Evolutionary conservation across 2,888 invertebrate species (phyloP).

Genomic region (Sylvicola fuscatus): DNA sequence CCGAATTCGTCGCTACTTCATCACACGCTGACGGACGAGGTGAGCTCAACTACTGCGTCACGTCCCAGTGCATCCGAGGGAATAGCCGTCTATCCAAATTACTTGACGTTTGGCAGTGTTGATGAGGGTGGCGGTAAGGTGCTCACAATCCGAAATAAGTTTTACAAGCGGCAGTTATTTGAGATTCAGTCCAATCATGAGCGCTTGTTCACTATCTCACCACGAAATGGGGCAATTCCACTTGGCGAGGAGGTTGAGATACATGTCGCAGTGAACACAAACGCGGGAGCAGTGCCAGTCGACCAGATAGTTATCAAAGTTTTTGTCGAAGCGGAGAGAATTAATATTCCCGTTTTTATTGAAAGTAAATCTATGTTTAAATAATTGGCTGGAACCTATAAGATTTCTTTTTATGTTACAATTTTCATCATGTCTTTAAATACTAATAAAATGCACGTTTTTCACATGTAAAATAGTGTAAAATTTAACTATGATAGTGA

Average conservation of each 20-base stretch:
- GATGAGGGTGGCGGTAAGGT: constrained; percentile 7
- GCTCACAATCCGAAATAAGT: constrained; percentile 13
- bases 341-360: constrained; percentile 16
- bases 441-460: no score
- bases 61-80: constrained; percentile 6
- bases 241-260: constrained; percentile 4
- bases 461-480: no score
- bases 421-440: no score
- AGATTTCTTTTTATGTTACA: no score
- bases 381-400: no score
- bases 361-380: background rate
- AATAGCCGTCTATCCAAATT: constrained; percentile 13
- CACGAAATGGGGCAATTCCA: constrained; percentile 9
- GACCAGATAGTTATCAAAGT: constrained; percentile 5
- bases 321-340: constrained; percentile 19
- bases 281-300: background rate
- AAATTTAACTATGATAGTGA: no score
- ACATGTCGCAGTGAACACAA: no score
- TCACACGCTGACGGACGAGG: constrained; percentile 13
- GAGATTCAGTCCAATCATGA: constrained; percentile 15
- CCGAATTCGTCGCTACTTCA: constrained; percentile 8
- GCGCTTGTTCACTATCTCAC: constrained; percentile 15
- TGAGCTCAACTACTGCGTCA: constrained; percentile 12
- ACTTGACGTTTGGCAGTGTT: constrained; percentile 11
- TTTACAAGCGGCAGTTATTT: constrained; percentile 16